phyloP scores from a whole-genome alignment of 2,797 vertebrate species.

The Phalanger gymnotis region DNA sequence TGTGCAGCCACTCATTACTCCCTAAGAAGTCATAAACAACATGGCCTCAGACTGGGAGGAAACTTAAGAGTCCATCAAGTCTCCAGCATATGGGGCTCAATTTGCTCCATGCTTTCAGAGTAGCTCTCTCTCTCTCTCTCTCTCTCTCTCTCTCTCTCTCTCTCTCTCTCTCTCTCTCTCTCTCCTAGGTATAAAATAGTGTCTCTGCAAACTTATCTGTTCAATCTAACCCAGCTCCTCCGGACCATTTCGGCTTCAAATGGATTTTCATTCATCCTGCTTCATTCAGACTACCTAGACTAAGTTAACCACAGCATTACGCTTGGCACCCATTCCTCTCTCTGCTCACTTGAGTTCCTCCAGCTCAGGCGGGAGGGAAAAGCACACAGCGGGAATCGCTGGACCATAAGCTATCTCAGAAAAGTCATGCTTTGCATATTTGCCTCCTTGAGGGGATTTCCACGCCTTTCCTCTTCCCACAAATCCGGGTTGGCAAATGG shows the following conservation, averaged over 20 bases:
- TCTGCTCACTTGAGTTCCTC: neutral
- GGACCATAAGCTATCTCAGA: neutral
- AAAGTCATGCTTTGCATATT: neutral
- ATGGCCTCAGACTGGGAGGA: neutral
- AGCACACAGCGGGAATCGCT: neutral
- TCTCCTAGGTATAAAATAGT: too few species aligned
- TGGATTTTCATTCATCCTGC: neutral
- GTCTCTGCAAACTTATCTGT: neutral
- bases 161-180: neutral
- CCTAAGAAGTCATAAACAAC: neutral
- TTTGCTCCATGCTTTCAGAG: too few species aligned
- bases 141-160: too few species aligned
- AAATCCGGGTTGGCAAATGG: constrained; percentile 12
- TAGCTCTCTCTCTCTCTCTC: too few species aligned
- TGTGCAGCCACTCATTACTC: neutral
- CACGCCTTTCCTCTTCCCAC: constrained; percentile 17
- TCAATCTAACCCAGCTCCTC: neutral
- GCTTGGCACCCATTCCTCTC: neutral
- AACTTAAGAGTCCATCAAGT: neutral
- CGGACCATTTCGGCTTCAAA: neutral
- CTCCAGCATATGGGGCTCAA: too few species aligned
- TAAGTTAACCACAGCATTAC: neutral
- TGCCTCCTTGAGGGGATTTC: neutral
- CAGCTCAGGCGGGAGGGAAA: neutral
- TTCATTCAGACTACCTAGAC: neutral